Evolutionary conservation across 2,888 invertebrate genomes (phyloP), one percentile per base, ranked within the genome.

Genomic region (Drosophila subquinaria): DNA sequence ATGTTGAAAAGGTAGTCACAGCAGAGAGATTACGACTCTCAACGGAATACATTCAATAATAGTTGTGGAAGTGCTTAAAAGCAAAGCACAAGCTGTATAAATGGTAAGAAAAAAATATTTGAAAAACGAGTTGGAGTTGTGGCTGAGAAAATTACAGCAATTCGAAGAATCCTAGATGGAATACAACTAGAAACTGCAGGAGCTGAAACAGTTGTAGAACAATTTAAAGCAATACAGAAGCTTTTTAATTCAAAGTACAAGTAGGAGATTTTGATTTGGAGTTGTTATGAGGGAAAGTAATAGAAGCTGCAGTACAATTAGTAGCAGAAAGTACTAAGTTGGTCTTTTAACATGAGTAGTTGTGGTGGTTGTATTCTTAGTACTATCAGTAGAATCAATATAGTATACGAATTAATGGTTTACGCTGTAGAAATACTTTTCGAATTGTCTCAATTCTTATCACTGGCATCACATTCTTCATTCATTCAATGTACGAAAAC

Each of bases 1-100:
- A 13, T 11, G 30, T 42, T 17, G 42, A 15, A 55, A 42, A 42
- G 40, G 43, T 59, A 48, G 27, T 17, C 11, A 38, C n/a, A 13
- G 20, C 38, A 11, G 23, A 13, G 23, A 17, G 10, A 52, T 35
- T 23, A 43, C 40, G n/a, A 20, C 9, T 36, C 9, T 35, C 23
- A 45, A 36, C 33, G 17, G 36, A 35, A 15, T 2, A 20, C 27
- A 52, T 13, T 45, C 33, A 8, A 15, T 5, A 23, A n/a, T 15
- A 52, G 40, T 40, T 53, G n/a, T 30, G 2, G n/a, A 36, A n/a
- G n/a, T 27, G 4, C 20, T 23, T 17, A 50, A 35, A 35, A 10
- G 40, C 33, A 13, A 4, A 11, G 17, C 9, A 55, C 10, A 40
- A 36, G 33, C 30, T 23, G 40, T 13, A 17, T n/a, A 30, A 30